Conservation (phyloP, 2,797 vertebrate genomes). For the Lithobates pipiens region DNA sequence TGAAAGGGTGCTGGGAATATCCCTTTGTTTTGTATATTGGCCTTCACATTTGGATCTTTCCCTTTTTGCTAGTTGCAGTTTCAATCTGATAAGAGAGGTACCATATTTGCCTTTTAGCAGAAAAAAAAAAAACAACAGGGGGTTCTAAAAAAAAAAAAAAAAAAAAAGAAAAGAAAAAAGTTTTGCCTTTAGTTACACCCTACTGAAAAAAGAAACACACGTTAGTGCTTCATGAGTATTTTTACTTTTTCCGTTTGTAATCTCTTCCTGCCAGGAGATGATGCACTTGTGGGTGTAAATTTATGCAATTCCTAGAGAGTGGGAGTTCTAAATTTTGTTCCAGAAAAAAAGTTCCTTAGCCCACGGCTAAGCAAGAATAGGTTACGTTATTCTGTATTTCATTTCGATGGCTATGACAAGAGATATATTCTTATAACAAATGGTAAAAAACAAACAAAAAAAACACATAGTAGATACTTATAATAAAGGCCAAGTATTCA, state of each 20-base stretch:
- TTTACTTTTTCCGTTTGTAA: background rate
- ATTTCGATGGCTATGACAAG: background rate
- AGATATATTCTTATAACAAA: background rate
- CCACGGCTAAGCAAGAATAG: background rate
- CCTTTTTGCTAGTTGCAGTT: no score
- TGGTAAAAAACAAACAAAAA: background rate
- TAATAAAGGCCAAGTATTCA: no score
- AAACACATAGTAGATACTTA: background rate
- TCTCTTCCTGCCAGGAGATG: background rate
- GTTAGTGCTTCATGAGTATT: background rate
- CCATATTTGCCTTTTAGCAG: no score
- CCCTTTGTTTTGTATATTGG: no score
- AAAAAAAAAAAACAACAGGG: no score
- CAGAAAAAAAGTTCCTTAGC: background rate
- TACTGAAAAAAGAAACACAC: background rate
- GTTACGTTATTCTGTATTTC: background rate
- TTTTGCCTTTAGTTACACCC: no score
- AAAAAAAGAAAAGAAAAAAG: no score
- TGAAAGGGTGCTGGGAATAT: no score
- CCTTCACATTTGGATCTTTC: no score
- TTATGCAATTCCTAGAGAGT: background rate
- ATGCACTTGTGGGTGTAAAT: conserved; percentile 1
- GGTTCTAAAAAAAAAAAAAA: no score
- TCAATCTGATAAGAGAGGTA: no score
- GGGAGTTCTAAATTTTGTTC: background rate